Evolutionary conservation across 2,113 vertebrate species (phyloP), one percentile per base, ranked within the genome.

Genomic region (Morone chrysops): DNA sequence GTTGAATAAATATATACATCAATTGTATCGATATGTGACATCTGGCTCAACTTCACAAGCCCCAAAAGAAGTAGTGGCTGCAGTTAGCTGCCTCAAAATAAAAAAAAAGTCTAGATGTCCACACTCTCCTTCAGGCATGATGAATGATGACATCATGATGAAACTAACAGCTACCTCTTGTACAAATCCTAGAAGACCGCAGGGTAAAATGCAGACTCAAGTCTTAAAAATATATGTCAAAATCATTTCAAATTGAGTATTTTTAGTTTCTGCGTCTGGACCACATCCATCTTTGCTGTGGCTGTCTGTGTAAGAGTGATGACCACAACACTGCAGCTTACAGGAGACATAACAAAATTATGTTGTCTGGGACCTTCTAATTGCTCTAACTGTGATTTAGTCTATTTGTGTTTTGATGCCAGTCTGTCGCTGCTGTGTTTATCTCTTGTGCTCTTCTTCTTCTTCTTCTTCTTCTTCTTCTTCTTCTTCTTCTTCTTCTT

Each of bases 381-480:
- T 62, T 53, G 41, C 11, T 0, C 54, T 45, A n/a, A 31, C 43
- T 53, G 40, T 31, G 9, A 41, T 71, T 71, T 16, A 6, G 48
- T 8, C n/a, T 20, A 25, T 75, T 45, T 76, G 50, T 81, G 57
- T 87, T 71, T 74, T 50, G 61, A 81, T 45, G 53, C 31, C 79
- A 54, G 56, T 41, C 60, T 0, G 40, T 18, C 47, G 14, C 61
- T 17, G 20, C 59, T 68, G 50, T 45, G 63, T 60, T 65, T 80
- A 45, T 1, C 25, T 61, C 40, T 61, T 77, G 66, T 71, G 60
- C 57, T 63, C 43, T 22, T 14, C 22, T 14, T 48, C 60, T 51
- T 56, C 22, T 40, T 20, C 70, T 31, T 53, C 54, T 50, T 53
- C 31, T 31, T 31, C 31, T 31, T 31, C 25, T 41, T n/a, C 71